Evolutionary conservation across 2,888 invertebrate species (phyloP), one percentile per base, ranked within the genome.

Genomic region (Microchrysa polita): DNA sequence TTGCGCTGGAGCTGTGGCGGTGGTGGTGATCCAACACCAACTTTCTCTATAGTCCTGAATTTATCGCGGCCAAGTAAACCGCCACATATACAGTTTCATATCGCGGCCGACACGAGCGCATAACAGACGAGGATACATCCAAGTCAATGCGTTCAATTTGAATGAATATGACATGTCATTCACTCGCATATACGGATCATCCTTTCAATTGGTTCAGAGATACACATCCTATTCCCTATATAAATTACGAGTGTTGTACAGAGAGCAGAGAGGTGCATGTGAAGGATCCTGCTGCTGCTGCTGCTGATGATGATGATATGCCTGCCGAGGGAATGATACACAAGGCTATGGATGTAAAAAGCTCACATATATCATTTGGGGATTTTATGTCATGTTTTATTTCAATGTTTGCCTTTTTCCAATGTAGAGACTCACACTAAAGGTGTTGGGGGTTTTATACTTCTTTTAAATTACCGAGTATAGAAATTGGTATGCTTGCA

Each of bases 201-300:
- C 67, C 67, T 53, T 67, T 67, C 67, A 67, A 67, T 67, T 67
- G 20, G 34, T 42, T 52, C 67, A 52, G n/a, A 52, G n/a, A n/a
- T n/a, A n/a, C 27, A 67, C 53, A 52, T 67, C 67, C 67, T 52
- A 53, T 53, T 67, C 52, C 23, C 9, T 59, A 4, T 34, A 34
- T 10, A 34, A 5, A n/a, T n/a, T n/a, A n/a, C n/a, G 7, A 34
- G 27, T 34, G 7, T n/a, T 34, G 27, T 34, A 34, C 27, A 34
- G n/a, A n/a, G n/a, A n/a, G n/a, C n/a, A n/a, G n/a, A n/a, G n/a
- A n/a, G n/a, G n/a, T 34, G 27, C 27, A 34, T 34, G 27, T 7
- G 27, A 34, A 34, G 27, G 27, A n/a, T n/a, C n/a, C n/a, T n/a
- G n/a, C n/a, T n/a, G n/a, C n/a, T n/a, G n/a, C n/a, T 7, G 27